Evolutionary conservation across 2,113 vertebrate genomes (phyloP), one percentile per base, ranked within the genome.

Genomic region (Callionymus lyra): DNA sequence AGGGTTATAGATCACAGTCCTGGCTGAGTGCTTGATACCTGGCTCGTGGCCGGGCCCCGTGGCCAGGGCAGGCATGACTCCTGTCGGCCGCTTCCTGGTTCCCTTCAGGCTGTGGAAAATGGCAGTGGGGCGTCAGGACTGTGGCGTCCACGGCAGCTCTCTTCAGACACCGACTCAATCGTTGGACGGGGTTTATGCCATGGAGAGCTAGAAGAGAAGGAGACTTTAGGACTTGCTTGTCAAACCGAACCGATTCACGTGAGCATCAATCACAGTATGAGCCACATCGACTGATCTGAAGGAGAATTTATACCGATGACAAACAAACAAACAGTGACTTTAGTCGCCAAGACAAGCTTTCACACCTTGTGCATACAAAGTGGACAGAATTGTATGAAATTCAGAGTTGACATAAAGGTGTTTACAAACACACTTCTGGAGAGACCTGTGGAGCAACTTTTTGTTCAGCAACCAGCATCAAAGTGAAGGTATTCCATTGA

Each of bases 21-120:
- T 32, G 41, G 32, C 37, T 12, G 1, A 38, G 4, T 27, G 35
- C 5, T 27, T 17, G 10, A 12, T 77, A 77, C 79, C 79, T 82
- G 79, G 72, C 70, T 82, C 68, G 1, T 72, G 68, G 67, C 72
- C 34, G 51, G 68, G 1, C 57, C 56, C 65, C 0, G 70, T 79
- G 53, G 79, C 58, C 67, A 81, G 65, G 50, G 79, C 79, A 41
- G 79, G 76, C 76, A 79, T 81, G 72, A 53, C 65, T 75, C 59
- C 60, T 56, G 63, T 42, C 41, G 56, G 48, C 60, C 47, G 1
- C 45, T 65, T 71, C 62, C 59, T 58, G 51, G 47, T 62, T 63
- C 41, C 52, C 63, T 53, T 50, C 37, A 34, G 65, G 59, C 53
- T 63, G 65, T 69, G 65, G 63, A 70, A 71, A 71, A 53, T 62